phyloP scores from a whole-genome alignment of 1,140 invertebrate species.

The Dendroctonus valens region DNA sequence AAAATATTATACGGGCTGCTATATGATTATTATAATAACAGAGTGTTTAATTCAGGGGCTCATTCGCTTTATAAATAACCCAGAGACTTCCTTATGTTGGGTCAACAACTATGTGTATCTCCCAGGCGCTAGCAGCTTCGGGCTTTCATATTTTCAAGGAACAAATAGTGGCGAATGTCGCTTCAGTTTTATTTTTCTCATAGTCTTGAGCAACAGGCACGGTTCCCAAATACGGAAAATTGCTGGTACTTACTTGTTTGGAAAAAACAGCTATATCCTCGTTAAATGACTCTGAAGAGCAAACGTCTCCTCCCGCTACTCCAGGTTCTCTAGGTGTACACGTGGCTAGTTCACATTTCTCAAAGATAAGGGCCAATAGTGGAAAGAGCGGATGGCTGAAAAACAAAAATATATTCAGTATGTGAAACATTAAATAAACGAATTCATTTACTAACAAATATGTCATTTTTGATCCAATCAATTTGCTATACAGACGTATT shows the following conservation, averaged over 20 bases:
- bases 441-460: background rate
- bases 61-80: conserved; percentile 26
- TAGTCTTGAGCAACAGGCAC: background rate
- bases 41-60: conserved; percentile 29
- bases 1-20: conserved; percentile 36
- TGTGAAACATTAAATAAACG: background rate
- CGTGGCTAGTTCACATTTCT: conserved; percentile 99
- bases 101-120: conserved; percentile 7
- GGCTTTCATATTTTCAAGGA: background rate
- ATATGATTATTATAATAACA: conserved; percentile 33
- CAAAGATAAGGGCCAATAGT: conserved; percentile 96
- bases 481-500: conserved; percentile 3
- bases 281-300: conserved; percentile 98
- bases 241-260: conserved; percentile 83
- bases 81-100: conserved; percentile 25
- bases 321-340: conserved; percentile 96
- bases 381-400: conserved; percentile 98
- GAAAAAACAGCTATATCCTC: conserved; percentile 99
- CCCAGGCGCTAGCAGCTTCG: background rate
- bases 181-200: no score
- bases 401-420: conserved; percentile 46
- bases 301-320: conserved; percentile 93
- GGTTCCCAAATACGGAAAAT: no score
- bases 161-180: conserved; percentile 3
- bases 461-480: background rate